Base-by-base conservation (phyloP, 2,113 vertebrate genomes). In the Sinocyclocheilus maitianheensis region DNA sequence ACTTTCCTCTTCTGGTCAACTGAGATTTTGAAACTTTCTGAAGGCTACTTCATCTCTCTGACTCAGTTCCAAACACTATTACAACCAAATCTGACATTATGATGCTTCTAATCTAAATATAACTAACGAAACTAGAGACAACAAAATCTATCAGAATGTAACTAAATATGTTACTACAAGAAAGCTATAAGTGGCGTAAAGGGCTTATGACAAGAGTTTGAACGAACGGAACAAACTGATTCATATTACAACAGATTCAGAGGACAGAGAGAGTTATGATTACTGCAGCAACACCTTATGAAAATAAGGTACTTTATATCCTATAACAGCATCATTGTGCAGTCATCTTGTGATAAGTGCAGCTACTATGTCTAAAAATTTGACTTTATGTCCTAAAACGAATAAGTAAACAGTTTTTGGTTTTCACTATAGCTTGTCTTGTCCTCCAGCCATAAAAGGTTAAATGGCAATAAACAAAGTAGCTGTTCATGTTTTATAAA, bases 381-480 rank as follows among this genome's bases (percentile, higher is more conserved):
- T 26, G 75, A 48, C 7, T 26, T 1, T 78, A 5, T 22, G 5
- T 58, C 26, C 30, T 22, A 77, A 77, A 24, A 51, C 2, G 75
- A 84, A 22, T 30, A 55, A 34, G 14, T 51, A 58, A 80, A 84
- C 34, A 60, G 40, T 1, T 65, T 65, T 26, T 67, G 65, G 26
- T 60, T 84, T 81, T 81, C 51, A 30, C 16, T 43, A 48, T 3
- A 63, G 8, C 6, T n/a, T 30, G 16, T 76, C 24, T 55, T 46
- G 37, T 9, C 69, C 69, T 40, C 3, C 18, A 43, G 69, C 51
- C 81, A n/a, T n/a, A 76, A 75, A 74, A 62, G 24, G 20, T 62
- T 34, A 37, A 72, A 69, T n/a, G 55, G 13, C 79, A 34, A 30
- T 30, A 51, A 62, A 58, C 74, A 76, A 81, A 69, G 46, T 34